phyloP scores from a whole-genome alignment of 2,113 vertebrate genomes.

The Trogon melanurus region DNA sequence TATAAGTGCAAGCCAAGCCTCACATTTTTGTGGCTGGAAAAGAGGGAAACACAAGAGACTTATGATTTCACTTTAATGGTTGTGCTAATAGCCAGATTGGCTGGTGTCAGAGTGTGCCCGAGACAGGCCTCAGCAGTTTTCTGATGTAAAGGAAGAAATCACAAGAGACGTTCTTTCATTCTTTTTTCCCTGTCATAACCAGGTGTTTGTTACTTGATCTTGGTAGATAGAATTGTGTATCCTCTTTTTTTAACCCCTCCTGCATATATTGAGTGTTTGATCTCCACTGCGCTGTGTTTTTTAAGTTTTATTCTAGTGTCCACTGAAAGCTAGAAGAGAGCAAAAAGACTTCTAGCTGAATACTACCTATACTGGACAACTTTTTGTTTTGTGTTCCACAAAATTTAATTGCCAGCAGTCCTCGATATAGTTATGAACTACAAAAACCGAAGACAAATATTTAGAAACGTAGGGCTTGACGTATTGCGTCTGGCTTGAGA shows the following conservation, averaged over 20 bases:
- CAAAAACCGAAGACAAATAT: background rate
- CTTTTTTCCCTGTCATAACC: background rate
- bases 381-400: background rate
- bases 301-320: background rate
- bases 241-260: background rate
- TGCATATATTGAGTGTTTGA: background rate
- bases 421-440: background rate
- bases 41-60: background rate
- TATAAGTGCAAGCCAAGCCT: background rate
- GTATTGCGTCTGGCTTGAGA: background rate
- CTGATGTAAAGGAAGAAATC: slow-evolving; percentile 5
- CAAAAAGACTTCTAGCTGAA: background rate
- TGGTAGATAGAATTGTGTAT: background rate
- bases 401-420: background rate
- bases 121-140: background rate
- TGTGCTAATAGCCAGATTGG: background rate
- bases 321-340: background rate
- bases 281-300: background rate
- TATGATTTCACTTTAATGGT: background rate
- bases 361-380: background rate
- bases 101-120: background rate
- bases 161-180: background rate
- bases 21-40: slow-evolving; percentile 11
- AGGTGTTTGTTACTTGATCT: slow-evolving; percentile 5
- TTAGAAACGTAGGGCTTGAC: background rate